These are phyloP conservation scores for Tachystola acroxantha DNA, from an alignment of 2,888 invertebrate genomes.

Conservation along the genomic window DNA sequence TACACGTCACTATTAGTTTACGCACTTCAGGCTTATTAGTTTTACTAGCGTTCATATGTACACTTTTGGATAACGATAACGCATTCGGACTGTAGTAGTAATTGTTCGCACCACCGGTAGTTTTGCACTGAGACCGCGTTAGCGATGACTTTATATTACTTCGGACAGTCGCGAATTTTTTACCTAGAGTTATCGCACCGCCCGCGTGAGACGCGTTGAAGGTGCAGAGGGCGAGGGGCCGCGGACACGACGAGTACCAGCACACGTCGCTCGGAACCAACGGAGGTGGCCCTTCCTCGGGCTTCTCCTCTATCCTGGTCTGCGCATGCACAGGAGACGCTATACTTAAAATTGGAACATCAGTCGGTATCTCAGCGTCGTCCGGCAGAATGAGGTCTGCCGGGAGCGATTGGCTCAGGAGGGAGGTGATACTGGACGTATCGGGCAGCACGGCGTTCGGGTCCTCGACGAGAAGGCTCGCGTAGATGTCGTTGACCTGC, in stretches of 20 bases:
- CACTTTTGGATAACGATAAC: conserved; percentile 58
- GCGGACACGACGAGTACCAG: conserved; percentile 76
- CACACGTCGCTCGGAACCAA: conserved; percentile 56
- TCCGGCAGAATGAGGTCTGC: conserved; percentile 47
- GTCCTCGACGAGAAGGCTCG: conserved; percentile 56
- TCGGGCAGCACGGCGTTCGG: conserved; percentile 52
- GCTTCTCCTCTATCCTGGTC: conserved; percentile 26
- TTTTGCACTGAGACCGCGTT: conserved; percentile 55
- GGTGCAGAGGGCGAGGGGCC: conserved; percentile 78
- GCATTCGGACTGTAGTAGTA: conserved; percentile 55
- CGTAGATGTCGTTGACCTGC: conserved; percentile 64
- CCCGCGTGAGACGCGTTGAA: conserved; percentile 78
- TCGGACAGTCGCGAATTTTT: conserved; percentile 67
- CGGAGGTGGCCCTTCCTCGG: conserved; percentile 40
- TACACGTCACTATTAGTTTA: conserved; percentile 68
- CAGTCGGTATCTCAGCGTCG: conserved; percentile 40
- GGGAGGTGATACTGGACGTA: conserved; percentile 52
- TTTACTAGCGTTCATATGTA: conserved; percentile 65
- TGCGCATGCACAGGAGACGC: conserved; percentile 41
- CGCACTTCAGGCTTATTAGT: conserved; percentile 69
- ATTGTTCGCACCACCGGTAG: conserved; percentile 46
- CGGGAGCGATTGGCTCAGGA: conserved; percentile 51
- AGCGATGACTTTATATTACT: conserved; percentile 69
- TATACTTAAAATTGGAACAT: conserved; percentile 30
- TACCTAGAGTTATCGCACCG: conserved; percentile 73